A percentile compares a stretch with the other conserved stretches of the same genome.
These are phyloP conservation scores for Hirtodrosophila confusa DNA, from an alignment of 2,888 invertebrate species.

Conservation along the genomic window DNA sequence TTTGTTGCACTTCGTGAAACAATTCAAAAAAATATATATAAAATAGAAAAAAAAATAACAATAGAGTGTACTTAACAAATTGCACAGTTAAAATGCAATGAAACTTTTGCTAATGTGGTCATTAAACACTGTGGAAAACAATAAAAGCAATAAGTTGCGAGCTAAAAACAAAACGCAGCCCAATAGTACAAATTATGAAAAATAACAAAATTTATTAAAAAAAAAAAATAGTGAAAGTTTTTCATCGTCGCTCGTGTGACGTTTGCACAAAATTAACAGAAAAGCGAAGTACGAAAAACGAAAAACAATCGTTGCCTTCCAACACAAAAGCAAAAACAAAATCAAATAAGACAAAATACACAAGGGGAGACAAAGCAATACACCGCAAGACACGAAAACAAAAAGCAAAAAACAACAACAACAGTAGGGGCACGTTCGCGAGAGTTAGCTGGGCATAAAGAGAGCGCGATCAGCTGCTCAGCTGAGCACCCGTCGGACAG, in stretches of 20 bases:
- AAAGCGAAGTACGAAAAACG: constrained; percentile 68
- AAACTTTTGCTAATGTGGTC: constrained; percentile 56
- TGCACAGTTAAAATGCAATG: constrained; percentile 64
- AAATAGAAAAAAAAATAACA: constrained; percentile 18
- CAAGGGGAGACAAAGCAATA: constrained; percentile 9
- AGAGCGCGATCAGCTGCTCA: constrained; percentile 27
- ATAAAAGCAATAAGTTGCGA: constrained; percentile 12
- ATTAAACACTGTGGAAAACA: constrained; percentile 42
- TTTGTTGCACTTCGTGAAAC: constrained; percentile 26
- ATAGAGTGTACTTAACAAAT: constrained; percentile 23
- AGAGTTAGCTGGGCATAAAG: constrained; percentile 22
- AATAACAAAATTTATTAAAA: constrained; percentile 78
- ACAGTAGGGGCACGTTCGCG: constrained; percentile 12
- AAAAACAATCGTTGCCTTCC: constrained; percentile 49
- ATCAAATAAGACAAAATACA: constrained; percentile 19
- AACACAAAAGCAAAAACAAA: constrained; percentile 24
- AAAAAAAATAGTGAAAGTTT: constrained; percentile 81
- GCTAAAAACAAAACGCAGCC: constrained; percentile 50
- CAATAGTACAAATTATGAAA: constrained; percentile 69
- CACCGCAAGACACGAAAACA: constrained; percentile 33
- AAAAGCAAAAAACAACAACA: constrained; percentile 15
- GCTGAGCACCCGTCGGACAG: constrained; percentile 20
- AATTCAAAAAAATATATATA: constrained; percentile 31
- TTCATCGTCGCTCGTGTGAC: constrained; percentile 49
- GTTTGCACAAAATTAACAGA: constrained; percentile 76